Base-by-base conservation (phyloP, 2,888 invertebrate genomes). In the Bimastos eiseni region DNA sequence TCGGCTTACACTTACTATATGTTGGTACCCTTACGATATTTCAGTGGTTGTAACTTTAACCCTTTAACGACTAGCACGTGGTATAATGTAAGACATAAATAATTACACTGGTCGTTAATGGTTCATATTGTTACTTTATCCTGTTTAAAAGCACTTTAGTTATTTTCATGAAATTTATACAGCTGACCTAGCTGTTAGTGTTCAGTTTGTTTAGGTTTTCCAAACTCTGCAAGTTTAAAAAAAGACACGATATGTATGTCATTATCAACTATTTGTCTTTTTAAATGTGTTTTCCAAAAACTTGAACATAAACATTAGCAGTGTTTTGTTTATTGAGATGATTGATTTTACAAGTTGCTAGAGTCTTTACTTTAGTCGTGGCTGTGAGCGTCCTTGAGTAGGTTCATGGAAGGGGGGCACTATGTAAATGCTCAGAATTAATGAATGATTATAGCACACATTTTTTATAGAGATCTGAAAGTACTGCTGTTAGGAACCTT, bases 131-230 rank as follows among this genome's bases (percentile, higher is more conserved):
- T 70, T 70, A 70, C 8, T 70, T 70, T 70, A 70, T 70, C 30
- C 70, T 70, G 70, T 30, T n/a, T 70, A n/a, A 70, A n/a, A 70
- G n/a, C 70, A 70, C n/a, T 55, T 55, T n/a, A n/a, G 70, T 70
- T 70, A n/a, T 11, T 70, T 70, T 70, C 30, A n/a, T 70, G 8
- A 70, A 2, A 70, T 30, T 70, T 30, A 70, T n/a, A 70, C n/a
- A n/a, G 70, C 70, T 70, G 70, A 70, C 30, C 70, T 70, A 70
- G 70, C 30, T 70, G 30, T 8, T n/a, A 11, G n/a, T 70, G 8
- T 70, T 70, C n/a, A n/a, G 70, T 70, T 70, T 70, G 70, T 70
- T 70, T 30, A 70, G 70, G 70, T 70, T 70, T 55, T 70, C 70
- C 30, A 70, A n/a, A 1, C 30, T n/a, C 70, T 70, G 4, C 8